Conservation (phyloP, 2,113 vertebrate species). For the Laticauda laticaudata region DNA sequence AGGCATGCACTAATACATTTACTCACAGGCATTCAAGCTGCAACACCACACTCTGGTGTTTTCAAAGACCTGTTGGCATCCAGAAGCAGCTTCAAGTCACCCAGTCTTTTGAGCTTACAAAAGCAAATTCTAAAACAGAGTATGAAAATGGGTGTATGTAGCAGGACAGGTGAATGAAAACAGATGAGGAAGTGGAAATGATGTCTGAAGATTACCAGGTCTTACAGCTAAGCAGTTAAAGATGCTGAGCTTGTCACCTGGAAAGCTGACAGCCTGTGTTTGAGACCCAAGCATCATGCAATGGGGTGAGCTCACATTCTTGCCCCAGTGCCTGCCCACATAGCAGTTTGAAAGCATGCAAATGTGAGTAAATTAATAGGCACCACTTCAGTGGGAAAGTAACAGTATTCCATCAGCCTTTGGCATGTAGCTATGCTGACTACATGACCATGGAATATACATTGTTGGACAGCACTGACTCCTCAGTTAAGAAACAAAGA, state of each 20-base stretch:
- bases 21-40: background rate
- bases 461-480: background rate
- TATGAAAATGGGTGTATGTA: background rate
- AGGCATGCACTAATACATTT: background rate
- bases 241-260: background rate
- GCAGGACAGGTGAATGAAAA: background rate
- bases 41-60: background rate
- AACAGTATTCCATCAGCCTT: background rate
- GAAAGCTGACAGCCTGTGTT: background rate
- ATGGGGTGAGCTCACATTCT: background rate
- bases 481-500: background rate
- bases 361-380: background rate
- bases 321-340: background rate
- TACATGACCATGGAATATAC: background rate
- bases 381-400: background rate
- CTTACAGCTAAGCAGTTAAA: background rate
- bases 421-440: background rate
- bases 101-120: background rate
- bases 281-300: background rate
- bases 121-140: background rate
- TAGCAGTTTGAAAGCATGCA: background rate
- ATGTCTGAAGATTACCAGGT: background rate
- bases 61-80: background rate
- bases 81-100: background rate
- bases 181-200: background rate